phyloP scores from a whole-genome alignment of 30 jellyfish, hydroid and myxozoan species.

The Sanderia malayensis region DNA sequence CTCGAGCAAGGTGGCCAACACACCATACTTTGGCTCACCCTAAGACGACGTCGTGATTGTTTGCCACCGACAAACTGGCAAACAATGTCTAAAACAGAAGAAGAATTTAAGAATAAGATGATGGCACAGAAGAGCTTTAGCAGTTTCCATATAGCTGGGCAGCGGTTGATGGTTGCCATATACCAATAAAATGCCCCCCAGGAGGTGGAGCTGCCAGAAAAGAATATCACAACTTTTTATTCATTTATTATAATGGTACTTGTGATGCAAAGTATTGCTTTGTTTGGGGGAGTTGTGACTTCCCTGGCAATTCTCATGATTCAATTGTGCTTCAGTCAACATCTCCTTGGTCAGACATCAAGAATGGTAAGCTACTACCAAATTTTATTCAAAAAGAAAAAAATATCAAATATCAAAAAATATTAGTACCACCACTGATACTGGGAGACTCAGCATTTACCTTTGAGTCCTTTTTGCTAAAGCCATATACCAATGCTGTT shows the following conservation, averaged over 20 bases:
- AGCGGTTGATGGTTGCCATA: conserved; percentile 66
- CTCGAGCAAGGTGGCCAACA: too few relatives aligned
- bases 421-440: too few relatives aligned
- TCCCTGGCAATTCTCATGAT: conserved; percentile 56
- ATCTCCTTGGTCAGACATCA: not conserved
- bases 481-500: conserved; percentile 3
- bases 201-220: conserved; percentile 27
- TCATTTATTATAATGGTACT: conserved; percentile 43
- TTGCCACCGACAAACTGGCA: too few relatives aligned
- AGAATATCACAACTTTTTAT: conserved; percentile 47
- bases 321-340: conserved; percentile 44
- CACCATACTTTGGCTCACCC: too few relatives aligned
- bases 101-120: conserved; percentile 37
- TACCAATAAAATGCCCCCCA: conserved; percentile 65
- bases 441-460: not conserved
- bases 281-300: too few relatives aligned
- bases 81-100: too few relatives aligned
- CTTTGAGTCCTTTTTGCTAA: not conserved
- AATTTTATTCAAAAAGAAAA: not conserved
- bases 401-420: too few relatives aligned
- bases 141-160: conserved; percentile 61
- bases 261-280: conserved; percentile 44
- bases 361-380: conserved; percentile 17
- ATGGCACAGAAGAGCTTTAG: conserved; percentile 45
- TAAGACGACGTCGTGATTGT: too few relatives aligned